phyloP scores from a whole-genome alignment of 1,140 invertebrate species.

The Gryon sp. region DNA sequence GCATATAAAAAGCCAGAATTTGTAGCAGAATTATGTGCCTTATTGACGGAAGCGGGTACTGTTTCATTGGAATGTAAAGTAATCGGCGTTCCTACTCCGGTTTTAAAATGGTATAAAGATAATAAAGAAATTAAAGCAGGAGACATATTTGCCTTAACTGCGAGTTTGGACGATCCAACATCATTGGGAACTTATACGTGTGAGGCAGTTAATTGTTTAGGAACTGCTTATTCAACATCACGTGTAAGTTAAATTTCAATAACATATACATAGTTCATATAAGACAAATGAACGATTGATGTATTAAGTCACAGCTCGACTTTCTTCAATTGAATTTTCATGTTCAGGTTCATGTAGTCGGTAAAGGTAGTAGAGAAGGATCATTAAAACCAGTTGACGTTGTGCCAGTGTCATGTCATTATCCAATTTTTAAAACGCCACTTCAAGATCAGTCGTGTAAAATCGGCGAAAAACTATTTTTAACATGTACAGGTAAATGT shows the following conservation, averaged over 20 bases:
- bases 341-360: conserved; percentile 88
- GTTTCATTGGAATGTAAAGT: conserved; percentile 94
- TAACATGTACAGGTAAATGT: conserved; percentile 85
- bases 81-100: conserved; percentile 90
- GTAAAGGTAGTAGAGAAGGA: conserved; percentile 84
- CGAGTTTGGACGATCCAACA: conserved; percentile 88
- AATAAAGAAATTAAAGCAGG: conserved; percentile 92
- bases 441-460: conserved; percentile 86
- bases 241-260: conserved; percentile 74
- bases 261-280: too few relatives aligned
- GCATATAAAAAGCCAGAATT: conserved; percentile 93
- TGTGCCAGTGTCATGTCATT: conserved; percentile 81
- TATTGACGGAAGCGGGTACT: conserved; percentile 91
- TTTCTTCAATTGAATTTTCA: too few relatives aligned
- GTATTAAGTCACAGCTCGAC: too few relatives aligned
- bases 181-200: conserved; percentile 92
- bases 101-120: conserved; percentile 91
- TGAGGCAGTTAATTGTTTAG: conserved; percentile 93
- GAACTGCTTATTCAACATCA: conserved; percentile 88
- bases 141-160: conserved; percentile 91
- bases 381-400: conserved; percentile 82
- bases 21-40: conserved; percentile 88
- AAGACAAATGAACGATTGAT: too few relatives aligned
- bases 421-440: conserved; percentile 87
- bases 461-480: conserved; percentile 86